phyloP scores from a whole-genome alignment of 1,140 invertebrate species.

The Steinernema feltiae region DNA sequence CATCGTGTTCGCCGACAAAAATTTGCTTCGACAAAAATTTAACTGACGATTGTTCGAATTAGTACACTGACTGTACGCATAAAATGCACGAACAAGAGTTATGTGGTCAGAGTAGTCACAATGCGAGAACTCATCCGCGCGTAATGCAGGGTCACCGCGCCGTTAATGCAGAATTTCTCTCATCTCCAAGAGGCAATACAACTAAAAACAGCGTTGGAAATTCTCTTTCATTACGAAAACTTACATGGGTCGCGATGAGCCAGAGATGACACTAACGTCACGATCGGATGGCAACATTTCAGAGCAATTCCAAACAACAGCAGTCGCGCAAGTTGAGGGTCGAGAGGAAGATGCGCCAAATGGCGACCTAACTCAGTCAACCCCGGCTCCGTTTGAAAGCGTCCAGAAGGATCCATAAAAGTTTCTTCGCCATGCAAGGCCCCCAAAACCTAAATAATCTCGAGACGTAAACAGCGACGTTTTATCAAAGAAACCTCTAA shows the following conservation, averaged over 20 bases:
- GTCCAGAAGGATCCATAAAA: background rate
- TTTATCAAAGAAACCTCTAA: conserved; percentile 38
- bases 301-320: conserved; percentile 80
- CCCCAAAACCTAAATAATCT: background rate
- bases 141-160: no score
- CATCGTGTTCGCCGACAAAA: conserved; percentile 74
- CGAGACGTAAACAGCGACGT: background rate
- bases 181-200: conserved; percentile 44
- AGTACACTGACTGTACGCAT: conserved; percentile 60
- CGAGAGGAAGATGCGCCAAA: conserved; percentile 78
- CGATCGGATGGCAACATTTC: conserved; percentile 85
- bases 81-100: conserved; percentile 75
- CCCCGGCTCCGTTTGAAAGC: conserved; percentile 58
- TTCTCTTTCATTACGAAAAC: conserved; percentile 39
- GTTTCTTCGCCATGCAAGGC: background rate
- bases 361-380: conserved; percentile 80
- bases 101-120: conserved; percentile 84
- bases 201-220: conserved; percentile 33
- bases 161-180: conserved; percentile 59
- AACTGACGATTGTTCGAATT: conserved; percentile 64
- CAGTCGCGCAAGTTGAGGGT: conserved; percentile 81
- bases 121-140: conserved; percentile 69
- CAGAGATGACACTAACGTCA: conserved; percentile 81
- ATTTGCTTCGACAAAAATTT: conserved; percentile 73
- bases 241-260: conserved; percentile 70